Base-by-base conservation (phyloP, 2,888 invertebrate species). In the Trilocha varians region DNA sequence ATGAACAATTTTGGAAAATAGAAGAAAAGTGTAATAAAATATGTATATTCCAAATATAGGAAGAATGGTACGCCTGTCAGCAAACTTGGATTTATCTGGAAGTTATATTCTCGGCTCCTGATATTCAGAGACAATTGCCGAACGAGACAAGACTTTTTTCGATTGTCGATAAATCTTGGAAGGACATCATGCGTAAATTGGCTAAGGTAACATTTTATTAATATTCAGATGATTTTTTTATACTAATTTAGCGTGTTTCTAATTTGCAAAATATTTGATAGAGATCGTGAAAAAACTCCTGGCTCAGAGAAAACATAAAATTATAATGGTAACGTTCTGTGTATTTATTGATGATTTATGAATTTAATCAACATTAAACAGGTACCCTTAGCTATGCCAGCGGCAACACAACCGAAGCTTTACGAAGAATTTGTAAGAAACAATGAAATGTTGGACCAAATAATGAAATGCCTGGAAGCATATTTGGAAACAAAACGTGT, bases 21-120 rank as follows among this genome's bases (percentile, higher is more conserved):
- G 8, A 3, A 13, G 3, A 1, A 16, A 14, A 15, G 5, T n/a
- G 2, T 16, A 15, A 5, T 38, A 18, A 15, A 16, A 5, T 6
- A 15, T 33, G 13, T 32, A 13, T 16, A 5, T 25, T 18, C 38
- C 37, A 34, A 11, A 40, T 49, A 35, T 62, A 93, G 95, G 97
- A 97, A 68, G 94, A 93, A 66, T 97, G 97, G 97, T 88, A 89
- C 55, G 88, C 90, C 45, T 96, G 96, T 58, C 97, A 97, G 72
- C 92, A 93, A 55, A 93, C 93, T n/a, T 98, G 98, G 97, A 88
- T 97, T 33, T 97, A 98, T 66, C 80, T 98, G 58, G 97, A 98
- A 73, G 95, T 96, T 0, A 97, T 98, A 62, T 98, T 98, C 73
- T 93, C 95, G 6, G 96, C 97, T 0, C 95, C 97, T 0, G 97